Base-by-base conservation (phyloP, 2,797 vertebrate species). In the Gymnoscopelus microlampas region DNA sequence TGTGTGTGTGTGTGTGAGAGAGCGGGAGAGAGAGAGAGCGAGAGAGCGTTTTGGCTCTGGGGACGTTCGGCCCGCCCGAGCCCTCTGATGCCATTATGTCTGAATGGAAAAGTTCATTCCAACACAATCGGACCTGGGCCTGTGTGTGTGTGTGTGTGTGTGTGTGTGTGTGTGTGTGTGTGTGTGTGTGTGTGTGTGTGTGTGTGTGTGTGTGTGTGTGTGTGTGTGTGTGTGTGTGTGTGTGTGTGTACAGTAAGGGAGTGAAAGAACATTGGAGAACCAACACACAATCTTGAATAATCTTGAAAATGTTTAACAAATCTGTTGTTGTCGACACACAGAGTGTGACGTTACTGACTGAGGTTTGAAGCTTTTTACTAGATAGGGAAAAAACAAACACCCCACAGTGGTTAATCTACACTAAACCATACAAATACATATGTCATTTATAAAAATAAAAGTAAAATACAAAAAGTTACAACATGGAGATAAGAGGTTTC, bases 91-190 rank as follows among this genome's bases (percentile, higher is more conserved):
- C 84, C 83, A 87, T 68, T 79, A 78, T 82, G 86, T 87, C 87
- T 82, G 80, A 89, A 79, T 81, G 88, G 89, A 91, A 90, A 89
- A 85, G 79, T 82, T 81, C 83, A 71, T 70, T 82, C 81, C 83
- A 71, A 70, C 60, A 93, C 87, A 91, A 91, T 87, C 78, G 83
- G 79, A 78, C 68, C 63, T 6, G 48, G 64, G 77, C 77, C 55
- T 55, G 71, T 15, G 50, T 4, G n/a, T 60, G 29, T 32, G 57
- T n/a, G 49, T 51, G 49, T 51, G 49, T 14, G 48, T 50, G 48
- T 50, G 48, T 9, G 49, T 14, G 49, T 50, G 49, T 9, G 6
- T 47, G 44, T 47, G 44, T 47, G 44, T 47, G 44, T 47, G 44
- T 11, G 44, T 47, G 44, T 47, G 44, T 47, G 5, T 47, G 44